A percentile compares a stretch with the other conserved stretches of the same genome.
Conservation (phyloP, 2,888 invertebrate species). For the Toxonevra muliebris region DNA sequence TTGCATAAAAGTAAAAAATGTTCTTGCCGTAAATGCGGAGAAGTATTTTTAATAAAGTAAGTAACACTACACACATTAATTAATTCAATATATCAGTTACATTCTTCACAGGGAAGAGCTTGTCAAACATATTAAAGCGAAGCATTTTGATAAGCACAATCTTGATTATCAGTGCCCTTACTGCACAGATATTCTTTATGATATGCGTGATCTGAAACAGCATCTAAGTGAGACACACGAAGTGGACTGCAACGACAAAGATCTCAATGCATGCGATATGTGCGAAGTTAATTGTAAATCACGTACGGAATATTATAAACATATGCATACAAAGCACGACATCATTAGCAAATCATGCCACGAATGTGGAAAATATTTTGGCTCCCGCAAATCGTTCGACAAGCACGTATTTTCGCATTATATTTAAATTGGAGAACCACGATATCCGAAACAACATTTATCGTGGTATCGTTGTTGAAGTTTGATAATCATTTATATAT, state of each 20-base stretch:
- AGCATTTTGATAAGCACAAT: constrained; percentile 36
- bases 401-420: constrained; percentile 40
- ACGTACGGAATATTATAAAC: constrained; percentile 36
- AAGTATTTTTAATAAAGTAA: constrained; percentile 39
- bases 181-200: constrained; percentile 36
- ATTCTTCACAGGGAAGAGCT: constrained; percentile 35
- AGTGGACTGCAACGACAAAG: constrained; percentile 27
- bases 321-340: constrained; percentile 41
- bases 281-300: constrained; percentile 35
- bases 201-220: constrained; percentile 39
- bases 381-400: constrained; percentile 39
- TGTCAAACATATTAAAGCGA: constrained; percentile 37
- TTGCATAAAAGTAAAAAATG: constrained; percentile 40
- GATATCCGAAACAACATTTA: too few species aligned
- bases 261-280: constrained; percentile 39
- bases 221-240: constrained; percentile 38
- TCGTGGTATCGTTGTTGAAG: too few species aligned
- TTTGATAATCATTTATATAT: too few species aligned
- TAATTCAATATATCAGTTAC: background rate
- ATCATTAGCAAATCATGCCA: constrained; percentile 39
- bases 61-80: background rate
- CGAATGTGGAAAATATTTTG: constrained; percentile 41
- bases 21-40: constrained; percentile 39
- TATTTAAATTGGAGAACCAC: constrained; percentile 8
- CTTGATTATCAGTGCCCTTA: constrained; percentile 40